Percentiles rank a stretch among this genome's conserved stretches.
Conservation (phyloP, 2,113 vertebrate species). For the Callopanchax toddi region DNA sequence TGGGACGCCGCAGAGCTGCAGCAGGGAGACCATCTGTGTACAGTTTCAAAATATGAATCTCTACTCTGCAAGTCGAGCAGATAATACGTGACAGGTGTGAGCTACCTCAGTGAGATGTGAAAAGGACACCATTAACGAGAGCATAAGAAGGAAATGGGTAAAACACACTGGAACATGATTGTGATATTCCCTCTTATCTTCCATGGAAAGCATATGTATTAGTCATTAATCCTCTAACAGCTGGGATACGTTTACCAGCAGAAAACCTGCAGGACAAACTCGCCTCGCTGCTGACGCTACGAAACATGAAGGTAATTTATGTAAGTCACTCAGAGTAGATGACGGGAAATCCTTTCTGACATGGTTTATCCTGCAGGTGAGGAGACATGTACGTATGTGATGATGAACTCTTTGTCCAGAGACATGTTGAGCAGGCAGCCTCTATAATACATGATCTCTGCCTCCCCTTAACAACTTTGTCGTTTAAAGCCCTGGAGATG, state of each 20-base stretch:
- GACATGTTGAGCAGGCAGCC: conserved; percentile 40
- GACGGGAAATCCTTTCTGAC: conserved; percentile 28
- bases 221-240: conserved; percentile 35
- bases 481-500: conserved; percentile 52
- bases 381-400: conserved; percentile 14
- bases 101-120: conserved; percentile 6
- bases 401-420: conserved; percentile 35
- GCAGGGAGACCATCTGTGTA: conserved; percentile 79
- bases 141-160: no score
- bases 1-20: conserved; percentile 58
- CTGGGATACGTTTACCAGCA: neutral
- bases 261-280: conserved; percentile 4
- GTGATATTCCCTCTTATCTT: conserved; percentile 34
- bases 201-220: conserved; percentile 8
- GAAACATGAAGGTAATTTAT: conserved; percentile 24
- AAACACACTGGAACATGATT: conserved; percentile 21
- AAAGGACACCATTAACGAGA: no score
- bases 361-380: conserved; percentile 18
- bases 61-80: conserved; percentile 29
- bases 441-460: conserved; percentile 48
- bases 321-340: conserved; percentile 2
- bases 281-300: neutral
- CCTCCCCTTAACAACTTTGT: conserved; percentile 60
- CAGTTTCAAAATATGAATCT: conserved; percentile 57
- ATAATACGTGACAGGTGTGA: conserved; percentile 52